phyloP scores from a whole-genome alignment of 1,140 invertebrate species.

The Pararge aegeria region DNA sequence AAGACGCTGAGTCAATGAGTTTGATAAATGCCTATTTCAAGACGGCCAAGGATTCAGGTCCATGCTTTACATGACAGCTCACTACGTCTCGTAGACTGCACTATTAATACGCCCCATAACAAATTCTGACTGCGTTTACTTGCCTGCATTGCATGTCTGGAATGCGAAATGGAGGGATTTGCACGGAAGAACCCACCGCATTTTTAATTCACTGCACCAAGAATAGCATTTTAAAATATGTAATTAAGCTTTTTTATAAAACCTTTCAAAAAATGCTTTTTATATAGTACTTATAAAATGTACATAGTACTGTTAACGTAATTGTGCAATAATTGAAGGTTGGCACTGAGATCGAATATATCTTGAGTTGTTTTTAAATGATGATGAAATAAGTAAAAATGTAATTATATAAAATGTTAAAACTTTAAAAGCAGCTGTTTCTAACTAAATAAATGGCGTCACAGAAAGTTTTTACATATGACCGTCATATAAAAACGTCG shows the following conservation, averaged over 20 bases:
- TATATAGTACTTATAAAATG: background rate
- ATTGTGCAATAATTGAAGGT: too few relatives aligned
- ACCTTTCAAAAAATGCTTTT: background rate
- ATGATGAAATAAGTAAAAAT: too few relatives aligned
- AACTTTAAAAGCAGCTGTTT: too few relatives aligned
- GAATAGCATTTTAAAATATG: slow-evolving; percentile 12
- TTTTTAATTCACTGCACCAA: slow-evolving; percentile 23
- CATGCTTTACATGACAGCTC: slow-evolving; percentile 20
- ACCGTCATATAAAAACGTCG: too few relatives aligned
- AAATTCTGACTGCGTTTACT: slow-evolving; percentile 31
- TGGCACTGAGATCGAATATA: too few relatives aligned
- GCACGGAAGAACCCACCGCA: slow-evolving; percentile 20
- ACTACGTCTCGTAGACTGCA: slow-evolving; percentile 19
- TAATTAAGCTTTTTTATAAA: background rate
- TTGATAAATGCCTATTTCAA: slow-evolving; percentile 1
- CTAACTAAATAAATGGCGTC: too few relatives aligned
- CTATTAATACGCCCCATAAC: slow-evolving; percentile 30
- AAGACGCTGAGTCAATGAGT: background rate
- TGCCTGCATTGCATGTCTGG: slow-evolving; percentile 32
- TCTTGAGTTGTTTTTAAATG: too few relatives aligned
- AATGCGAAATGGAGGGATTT: slow-evolving; percentile 29
- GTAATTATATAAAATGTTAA: too few relatives aligned
- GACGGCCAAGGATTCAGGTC: slow-evolving; percentile 2
- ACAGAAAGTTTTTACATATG: too few relatives aligned
- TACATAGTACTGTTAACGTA: background rate